Evolutionary conservation across 2,113 vertebrate genomes (phyloP), one percentile per base, ranked within the genome.

Genomic region (Junco hyemalis): DNA sequence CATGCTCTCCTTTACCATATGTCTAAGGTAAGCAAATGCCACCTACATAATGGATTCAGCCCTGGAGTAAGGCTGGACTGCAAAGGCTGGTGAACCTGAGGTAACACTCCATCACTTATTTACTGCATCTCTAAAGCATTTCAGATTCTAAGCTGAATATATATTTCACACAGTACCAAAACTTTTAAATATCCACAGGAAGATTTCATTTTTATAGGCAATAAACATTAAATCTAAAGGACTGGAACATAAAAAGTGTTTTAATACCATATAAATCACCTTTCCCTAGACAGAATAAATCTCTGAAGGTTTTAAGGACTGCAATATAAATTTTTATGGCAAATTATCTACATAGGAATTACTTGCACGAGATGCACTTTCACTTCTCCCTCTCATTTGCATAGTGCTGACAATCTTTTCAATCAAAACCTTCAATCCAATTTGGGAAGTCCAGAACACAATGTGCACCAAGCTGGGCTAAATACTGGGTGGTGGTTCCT

Each of bases 181-280:
- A 98, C 96, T 98, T 98, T 97, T 98, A 98, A 98, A 98, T 98
- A 98, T 98, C 98, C 97, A 97, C 97, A 97, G 96, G 98, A 98
- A 98, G 97, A 98, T 98, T 98, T 98, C 98, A 97, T 97, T 98
- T 98, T 98, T 98, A 98, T 98, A 98, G 98, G 97, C 98, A 98
- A 98, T 98, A 98, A 98, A 98, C 98, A 98, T 98, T 98, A 98
- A 98, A 98, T 98, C 98, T 98, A 98, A 98, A 98, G 98, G 97
- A 98, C 97, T 98, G 96, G 96, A 96, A 98, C 97, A 98, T 98
- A 98, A 98, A 98, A 98, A 98, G 97, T 97, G 96, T 97, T 98
- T 98, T 98, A 98, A 98, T 98, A 97, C 97, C 96, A 74, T 74
- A 98, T 98, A 98, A 98, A 98, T 98, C 98, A 98, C 97, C 95